These are phyloP conservation scores for Scaptomyza hsui DNA, from an alignment of 1,140 invertebrate genomes.

Conservation along the genomic window DNA sequence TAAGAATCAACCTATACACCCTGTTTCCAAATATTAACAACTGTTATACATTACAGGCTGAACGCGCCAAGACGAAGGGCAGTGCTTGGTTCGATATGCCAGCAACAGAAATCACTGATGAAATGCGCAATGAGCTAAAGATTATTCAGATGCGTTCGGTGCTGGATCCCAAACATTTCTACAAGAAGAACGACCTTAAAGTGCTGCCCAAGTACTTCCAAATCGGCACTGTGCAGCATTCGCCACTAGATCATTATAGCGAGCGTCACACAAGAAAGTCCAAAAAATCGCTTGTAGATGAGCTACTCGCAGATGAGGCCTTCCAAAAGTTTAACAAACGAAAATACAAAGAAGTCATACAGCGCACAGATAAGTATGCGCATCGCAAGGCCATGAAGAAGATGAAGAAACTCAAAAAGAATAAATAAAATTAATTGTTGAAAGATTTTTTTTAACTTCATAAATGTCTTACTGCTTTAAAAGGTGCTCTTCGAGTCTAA, in stretches of 20 bases:
- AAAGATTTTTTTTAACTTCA: too few species aligned
- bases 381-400: conserved; percentile 73
- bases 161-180: conserved; percentile 96
- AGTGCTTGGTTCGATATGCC: conserved; percentile 94
- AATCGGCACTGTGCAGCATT: conserved; percentile 90
- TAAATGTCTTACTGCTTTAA: too few species aligned
- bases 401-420: conserved; percentile 79
- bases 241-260: conserved; percentile 89
- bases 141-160: conserved; percentile 96
- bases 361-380: conserved; percentile 87
- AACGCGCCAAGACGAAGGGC: conserved; percentile 92
- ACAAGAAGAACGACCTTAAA: conserved; percentile 95
- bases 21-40: background rate
- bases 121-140: conserved; percentile 93
- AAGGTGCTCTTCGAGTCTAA: too few species aligned
- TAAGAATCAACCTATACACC: conserved; percentile 13
- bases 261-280: conserved; percentile 93
- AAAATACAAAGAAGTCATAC: conserved; percentile 92
- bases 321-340: conserved; percentile 94
- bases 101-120: conserved; percentile 94
- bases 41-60: conserved; percentile 83
- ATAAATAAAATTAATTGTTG: conserved; percentile 65
- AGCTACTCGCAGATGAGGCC: conserved; percentile 94
- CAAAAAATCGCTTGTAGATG: conserved; percentile 96
- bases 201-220: conserved; percentile 96